Conservation (phyloP, 1,140 invertebrate genomes). For the Ceratina japonica region DNA sequence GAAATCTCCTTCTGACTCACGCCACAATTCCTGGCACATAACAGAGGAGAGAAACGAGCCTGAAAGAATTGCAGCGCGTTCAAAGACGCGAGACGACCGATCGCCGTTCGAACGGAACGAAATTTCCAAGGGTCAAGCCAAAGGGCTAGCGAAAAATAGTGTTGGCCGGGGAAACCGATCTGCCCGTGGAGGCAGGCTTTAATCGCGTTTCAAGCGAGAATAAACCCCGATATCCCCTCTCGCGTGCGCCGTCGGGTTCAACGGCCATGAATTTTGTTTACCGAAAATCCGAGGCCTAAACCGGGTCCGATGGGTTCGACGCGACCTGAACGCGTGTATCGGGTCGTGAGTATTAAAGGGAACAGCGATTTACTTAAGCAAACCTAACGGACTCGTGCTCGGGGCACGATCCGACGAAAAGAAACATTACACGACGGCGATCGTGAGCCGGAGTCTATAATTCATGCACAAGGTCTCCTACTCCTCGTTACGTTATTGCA, state of each 20-base stretch:
- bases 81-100: constrained; percentile 36
- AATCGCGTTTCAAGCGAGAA: constrained; percentile 62
- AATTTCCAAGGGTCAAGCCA: constrained; percentile 13
- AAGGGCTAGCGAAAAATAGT: constrained; percentile 34
- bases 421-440: background rate
- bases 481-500: background rate
- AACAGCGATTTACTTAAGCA: constrained; percentile 19
- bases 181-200: constrained; percentile 34
- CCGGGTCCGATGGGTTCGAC: constrained; percentile 8
- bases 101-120: constrained; percentile 21
- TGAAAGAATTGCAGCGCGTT: background rate
- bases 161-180: constrained; percentile 30
- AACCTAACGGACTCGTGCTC: constrained; percentile 18
- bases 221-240: constrained; percentile 51
- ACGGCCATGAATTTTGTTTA: constrained; percentile 73
- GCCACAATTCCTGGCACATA: no score
- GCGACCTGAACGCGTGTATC: constrained; percentile 34
- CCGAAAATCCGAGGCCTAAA: constrained; percentile 62
- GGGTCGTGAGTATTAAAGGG: constrained; percentile 9
- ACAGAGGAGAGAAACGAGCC: no score
- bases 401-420: constrained; percentile 5
- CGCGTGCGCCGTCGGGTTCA: constrained; percentile 57
- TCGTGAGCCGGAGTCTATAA: background rate
- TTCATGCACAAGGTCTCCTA: background rate
- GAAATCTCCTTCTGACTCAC: no score